Conservation (phyloP, 2,797 vertebrate species). For the Lacerta bilineata region DNA sequence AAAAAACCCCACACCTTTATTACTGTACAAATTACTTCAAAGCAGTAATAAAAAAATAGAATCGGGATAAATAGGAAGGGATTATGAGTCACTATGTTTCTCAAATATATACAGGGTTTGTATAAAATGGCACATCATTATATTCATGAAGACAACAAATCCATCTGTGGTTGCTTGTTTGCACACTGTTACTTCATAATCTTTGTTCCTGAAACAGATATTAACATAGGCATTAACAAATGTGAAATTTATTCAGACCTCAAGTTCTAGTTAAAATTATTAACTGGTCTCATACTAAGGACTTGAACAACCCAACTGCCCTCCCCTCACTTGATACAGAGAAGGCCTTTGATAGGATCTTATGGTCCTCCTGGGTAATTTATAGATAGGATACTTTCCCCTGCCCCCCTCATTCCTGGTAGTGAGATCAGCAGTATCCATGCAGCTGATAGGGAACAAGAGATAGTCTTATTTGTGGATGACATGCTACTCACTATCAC, state of each 20-base stretch:
- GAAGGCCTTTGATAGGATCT: no score
- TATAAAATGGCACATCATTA: slow-evolving; percentile 22
- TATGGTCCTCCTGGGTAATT: no score
- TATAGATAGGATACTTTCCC: no score
- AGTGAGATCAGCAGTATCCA: no score
- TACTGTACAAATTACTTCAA: slow-evolving; percentile 60
- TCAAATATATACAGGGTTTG: slow-evolving; percentile 57
- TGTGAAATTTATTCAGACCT: background rate
- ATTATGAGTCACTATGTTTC: slow-evolving; percentile 52
- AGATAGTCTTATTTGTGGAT: no score
- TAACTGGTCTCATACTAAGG: background rate
- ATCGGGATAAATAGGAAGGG: slow-evolving; percentile 41
- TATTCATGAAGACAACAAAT: slow-evolving; percentile 51
- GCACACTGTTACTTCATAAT: slow-evolving; percentile 58
- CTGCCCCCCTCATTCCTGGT: no score
- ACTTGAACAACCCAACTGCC: no score
- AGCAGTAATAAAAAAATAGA: slow-evolving; percentile 63
- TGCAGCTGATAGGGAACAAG: no score
- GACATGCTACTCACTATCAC: no score
- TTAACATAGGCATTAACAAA: background rate
- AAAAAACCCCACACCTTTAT: slow-evolving; percentile 50
- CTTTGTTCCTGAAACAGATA: slow-evolving; percentile 75
- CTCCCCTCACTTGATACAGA: no score
- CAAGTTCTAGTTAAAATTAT: background rate
- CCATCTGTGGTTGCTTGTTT: slow-evolving; percentile 48